These are phyloP conservation scores for Stigmatopora nigra DNA, from an alignment of 2,113 vertebrate genomes.

Conservation along the genomic window DNA sequence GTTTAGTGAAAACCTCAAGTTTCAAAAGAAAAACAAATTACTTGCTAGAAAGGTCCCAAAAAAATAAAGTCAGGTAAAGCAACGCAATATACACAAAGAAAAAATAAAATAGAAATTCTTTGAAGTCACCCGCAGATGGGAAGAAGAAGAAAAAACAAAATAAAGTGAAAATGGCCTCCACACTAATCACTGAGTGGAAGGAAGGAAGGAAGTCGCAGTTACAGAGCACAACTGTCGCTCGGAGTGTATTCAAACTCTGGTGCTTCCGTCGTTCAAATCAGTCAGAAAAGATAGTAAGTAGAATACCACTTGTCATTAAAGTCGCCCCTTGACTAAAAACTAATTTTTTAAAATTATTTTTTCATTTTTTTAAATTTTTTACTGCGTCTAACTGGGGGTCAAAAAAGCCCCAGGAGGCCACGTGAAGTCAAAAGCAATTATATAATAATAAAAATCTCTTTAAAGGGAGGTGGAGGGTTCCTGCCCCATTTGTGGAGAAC, in stretches of 20 bases:
- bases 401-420: constrained; percentile 6
- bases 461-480: constrained; percentile 15
- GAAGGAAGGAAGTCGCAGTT: constrained; percentile 20
- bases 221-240: constrained; percentile 32
- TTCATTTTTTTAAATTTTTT: too few relatives aligned
- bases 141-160: constrained; percentile 10
- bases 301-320: constrained; percentile 45
- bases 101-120: constrained; percentile 39
- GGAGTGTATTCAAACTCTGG: constrained; percentile 40
- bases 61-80: constrained; percentile 52
- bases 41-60: constrained; percentile 44
- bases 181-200: constrained; percentile 19
- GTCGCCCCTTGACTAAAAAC: constrained; percentile 23
- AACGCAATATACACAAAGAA: constrained; percentile 53
- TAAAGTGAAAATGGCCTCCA: constrained; percentile 24
- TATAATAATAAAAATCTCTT: constrained; percentile 19
- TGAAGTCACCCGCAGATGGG: constrained; percentile 32
- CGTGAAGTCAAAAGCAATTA: constrained; percentile 19
- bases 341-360: constrained; percentile 12
- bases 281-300: constrained; percentile 23
- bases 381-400: constrained; percentile 4
- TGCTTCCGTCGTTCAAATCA: constrained; percentile 28
- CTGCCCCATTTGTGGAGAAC: constrained; percentile 53
- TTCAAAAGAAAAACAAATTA: constrained; percentile 52
- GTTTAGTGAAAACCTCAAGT: constrained; percentile 56